Evolutionary conservation across 2,797 vertebrate genomes (phyloP).

Genomic region (Arnoldichthys spilopterus): DNA sequence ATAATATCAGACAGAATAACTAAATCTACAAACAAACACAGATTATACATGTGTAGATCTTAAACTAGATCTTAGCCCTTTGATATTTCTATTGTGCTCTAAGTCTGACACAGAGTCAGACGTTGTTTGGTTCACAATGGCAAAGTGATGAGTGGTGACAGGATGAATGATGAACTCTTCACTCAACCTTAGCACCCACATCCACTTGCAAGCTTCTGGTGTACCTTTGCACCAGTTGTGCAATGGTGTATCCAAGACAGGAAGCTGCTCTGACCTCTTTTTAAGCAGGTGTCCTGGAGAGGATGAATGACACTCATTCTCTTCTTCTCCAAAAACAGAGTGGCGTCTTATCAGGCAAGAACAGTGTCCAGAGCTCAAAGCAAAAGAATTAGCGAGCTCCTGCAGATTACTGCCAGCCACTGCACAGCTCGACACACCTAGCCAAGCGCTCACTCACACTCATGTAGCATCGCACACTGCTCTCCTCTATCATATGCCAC

Average conservation of each 20-base stretch:
- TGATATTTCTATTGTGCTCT: background rate
- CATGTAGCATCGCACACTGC: background rate
- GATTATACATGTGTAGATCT: background rate
- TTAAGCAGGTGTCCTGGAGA: slow-evolving; percentile 10
- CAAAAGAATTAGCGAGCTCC: background rate
- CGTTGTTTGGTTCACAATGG: background rate
- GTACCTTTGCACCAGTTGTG: background rate
- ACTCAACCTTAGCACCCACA: background rate
- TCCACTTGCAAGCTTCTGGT: background rate
- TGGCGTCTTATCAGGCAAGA: slow-evolving; percentile 26
- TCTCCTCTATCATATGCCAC: slow-evolving; percentile 25
- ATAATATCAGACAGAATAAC: background rate
- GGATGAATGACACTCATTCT: slow-evolving; percentile 18
- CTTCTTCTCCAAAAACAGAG: background rate
- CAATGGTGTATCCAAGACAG: background rate
- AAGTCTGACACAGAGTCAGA: background rate
- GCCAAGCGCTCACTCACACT: slow-evolving; percentile 13
- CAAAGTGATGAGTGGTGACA: background rate
- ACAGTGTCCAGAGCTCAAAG: slow-evolving; percentile 1
- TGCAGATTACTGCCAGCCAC: slow-evolving; percentile 6
- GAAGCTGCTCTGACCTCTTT: slow-evolving; percentile 11
- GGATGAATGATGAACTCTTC: background rate
- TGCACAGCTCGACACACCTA: slow-evolving; percentile 4
- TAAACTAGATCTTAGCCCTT: slow-evolving; percentile 18
- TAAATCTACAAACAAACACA: background rate